phyloP scores from a whole-genome alignment of 2,888 invertebrate genomes.

The Ormyrus nitidulus region DNA sequence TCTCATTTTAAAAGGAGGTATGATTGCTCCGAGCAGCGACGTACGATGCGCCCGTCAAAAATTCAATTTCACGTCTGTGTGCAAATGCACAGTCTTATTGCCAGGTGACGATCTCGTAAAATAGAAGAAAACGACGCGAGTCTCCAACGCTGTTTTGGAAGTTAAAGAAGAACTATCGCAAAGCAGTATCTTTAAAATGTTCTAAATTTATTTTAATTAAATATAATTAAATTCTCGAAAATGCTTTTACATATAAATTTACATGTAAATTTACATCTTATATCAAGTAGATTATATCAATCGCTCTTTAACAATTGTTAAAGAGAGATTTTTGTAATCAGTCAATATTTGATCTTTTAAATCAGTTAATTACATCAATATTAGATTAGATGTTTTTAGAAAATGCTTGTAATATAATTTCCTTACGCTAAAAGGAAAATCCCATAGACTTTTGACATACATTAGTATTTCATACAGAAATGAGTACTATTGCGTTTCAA shows the following conservation, averaged over 20 bases:
- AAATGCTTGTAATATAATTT: too few relatives aligned
- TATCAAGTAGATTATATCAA: background rate
- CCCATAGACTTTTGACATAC: background rate
- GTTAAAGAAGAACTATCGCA: too few relatives aligned
- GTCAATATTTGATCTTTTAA: too few relatives aligned
- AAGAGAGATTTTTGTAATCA: too few relatives aligned
- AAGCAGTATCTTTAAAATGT: background rate
- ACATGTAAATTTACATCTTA: background rate
- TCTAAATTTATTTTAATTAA: background rate
- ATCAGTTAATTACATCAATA: too few relatives aligned
- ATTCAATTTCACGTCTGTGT: constrained; percentile 24
- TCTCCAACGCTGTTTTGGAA: background rate
- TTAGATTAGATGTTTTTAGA: too few relatives aligned
- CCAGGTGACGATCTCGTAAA: constrained; percentile 27
- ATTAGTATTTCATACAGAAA: background rate
- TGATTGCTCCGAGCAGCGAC: background rate
- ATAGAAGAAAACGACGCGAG: background rate
- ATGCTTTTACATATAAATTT: background rate
- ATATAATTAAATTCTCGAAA: background rate
- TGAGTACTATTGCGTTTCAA: background rate
- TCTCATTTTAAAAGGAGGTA: background rate
- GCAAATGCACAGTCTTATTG: background rate
- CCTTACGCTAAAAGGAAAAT: too few relatives aligned
- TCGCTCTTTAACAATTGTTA: too few relatives aligned
- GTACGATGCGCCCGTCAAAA: constrained; percentile 4